Conservation (phyloP, 2,797 vertebrate species). For the Micropoecilia bifurca region DNA sequence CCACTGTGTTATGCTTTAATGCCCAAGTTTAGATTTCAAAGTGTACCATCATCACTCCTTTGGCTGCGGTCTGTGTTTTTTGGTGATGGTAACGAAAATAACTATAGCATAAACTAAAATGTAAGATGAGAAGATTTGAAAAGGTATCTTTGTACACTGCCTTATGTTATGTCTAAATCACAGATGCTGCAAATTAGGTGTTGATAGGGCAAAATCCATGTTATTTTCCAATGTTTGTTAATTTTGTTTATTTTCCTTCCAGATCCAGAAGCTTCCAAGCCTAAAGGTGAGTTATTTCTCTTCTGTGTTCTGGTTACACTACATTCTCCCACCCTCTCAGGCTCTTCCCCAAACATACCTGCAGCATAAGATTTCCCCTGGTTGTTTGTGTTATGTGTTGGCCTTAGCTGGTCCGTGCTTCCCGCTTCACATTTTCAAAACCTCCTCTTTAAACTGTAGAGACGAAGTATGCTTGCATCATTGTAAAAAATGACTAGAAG, state of each 20-base stretch:
- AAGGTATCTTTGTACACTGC: neutral
- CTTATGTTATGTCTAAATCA: neutral
- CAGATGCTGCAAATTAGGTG: neutral
- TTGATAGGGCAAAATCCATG: neutral
- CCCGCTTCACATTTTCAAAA: conserved; percentile 13
- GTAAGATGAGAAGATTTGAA: neutral
- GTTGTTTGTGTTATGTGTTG: conserved; percentile 18
- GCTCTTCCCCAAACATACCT: conserved; percentile 16
- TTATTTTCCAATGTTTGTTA: neutral
- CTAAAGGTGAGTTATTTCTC: conserved; percentile 52
- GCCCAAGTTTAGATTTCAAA: neutral
- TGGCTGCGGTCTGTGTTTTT: neutral
- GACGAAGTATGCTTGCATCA: neutral
- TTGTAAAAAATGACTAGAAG: neutral
- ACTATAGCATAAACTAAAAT: neutral
- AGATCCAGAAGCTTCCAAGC: conserved; percentile 12
- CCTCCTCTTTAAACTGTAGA: conserved; percentile 10
- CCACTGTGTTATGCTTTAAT: neutral
- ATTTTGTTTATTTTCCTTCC: conserved; percentile 34
- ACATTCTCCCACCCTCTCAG: conserved; percentile 8
- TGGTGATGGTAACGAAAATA: neutral
- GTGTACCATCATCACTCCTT: neutral
- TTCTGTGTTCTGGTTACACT: conserved; percentile 16
- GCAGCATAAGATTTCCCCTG: conserved; percentile 21
- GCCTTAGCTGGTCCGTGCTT: neutral